phyloP scores from a whole-genome alignment of 2,888 invertebrate species.

The Chydorus sphaericus region DNA sequence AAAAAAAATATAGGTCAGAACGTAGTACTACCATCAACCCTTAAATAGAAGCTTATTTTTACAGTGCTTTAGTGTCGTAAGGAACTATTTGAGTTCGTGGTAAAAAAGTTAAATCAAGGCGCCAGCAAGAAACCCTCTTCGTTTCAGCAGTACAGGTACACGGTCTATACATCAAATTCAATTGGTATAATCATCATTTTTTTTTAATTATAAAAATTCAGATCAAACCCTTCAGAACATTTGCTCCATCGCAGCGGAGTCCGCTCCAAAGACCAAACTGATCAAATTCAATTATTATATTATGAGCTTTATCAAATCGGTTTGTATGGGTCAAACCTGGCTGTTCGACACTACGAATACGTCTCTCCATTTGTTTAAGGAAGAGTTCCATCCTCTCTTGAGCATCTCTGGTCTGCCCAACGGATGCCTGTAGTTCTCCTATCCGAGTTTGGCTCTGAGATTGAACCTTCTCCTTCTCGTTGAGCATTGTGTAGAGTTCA shows the following conservation, averaged over 20 bases:
- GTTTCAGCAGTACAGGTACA: slow-evolving; percentile 12
- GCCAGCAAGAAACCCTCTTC: slow-evolving; percentile 13
- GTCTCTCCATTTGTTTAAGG: slow-evolving; percentile 7
- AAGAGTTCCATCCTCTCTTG: background rate
- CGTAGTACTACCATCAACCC: too few relatives aligned
- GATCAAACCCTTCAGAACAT: slow-evolving; percentile 6
- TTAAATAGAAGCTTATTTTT: background rate
- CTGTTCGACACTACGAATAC: slow-evolving; percentile 13
- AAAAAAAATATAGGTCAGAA: background rate
- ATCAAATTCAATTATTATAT: background rate
- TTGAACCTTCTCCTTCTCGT: slow-evolving; percentile 9
- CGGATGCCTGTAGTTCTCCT: background rate
- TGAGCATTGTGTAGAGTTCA: slow-evolving; percentile 9
- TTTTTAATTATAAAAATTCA: background rate
- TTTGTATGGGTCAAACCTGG: slow-evolving; percentile 4
- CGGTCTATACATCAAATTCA: background rate
- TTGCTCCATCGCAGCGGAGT: background rate
- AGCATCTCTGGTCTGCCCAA: background rate
- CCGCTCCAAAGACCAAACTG: slow-evolving; percentile 5
- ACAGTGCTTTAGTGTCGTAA: slow-evolving; percentile 12
- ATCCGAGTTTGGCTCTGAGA: background rate
- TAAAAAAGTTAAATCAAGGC: slow-evolving; percentile 10
- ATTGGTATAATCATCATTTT: background rate
- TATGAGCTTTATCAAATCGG: background rate
- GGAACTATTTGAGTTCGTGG: slow-evolving; percentile 13